Conservation (phyloP, 2,888 invertebrate genomes). For the Caenorhabditis japonica region DNA sequence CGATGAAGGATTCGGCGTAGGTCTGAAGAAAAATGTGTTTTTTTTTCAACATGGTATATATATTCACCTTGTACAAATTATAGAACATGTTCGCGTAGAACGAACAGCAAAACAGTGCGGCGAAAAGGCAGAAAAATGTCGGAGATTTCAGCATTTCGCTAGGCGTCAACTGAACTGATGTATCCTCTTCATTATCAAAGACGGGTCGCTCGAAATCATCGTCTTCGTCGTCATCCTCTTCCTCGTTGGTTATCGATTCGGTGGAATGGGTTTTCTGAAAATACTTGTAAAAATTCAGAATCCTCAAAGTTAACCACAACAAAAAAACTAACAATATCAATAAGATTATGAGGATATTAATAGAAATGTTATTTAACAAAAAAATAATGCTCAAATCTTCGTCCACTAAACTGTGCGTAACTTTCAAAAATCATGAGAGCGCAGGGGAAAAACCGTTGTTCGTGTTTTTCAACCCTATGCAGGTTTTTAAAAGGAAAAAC, state of each 20-base stretch:
- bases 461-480: too few relatives aligned
- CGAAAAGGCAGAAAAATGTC: constrained; percentile 73
- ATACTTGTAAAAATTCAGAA: not conserved
- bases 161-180: constrained; percentile 53
- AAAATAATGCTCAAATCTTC: too few relatives aligned
- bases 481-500: too few relatives aligned
- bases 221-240: constrained; percentile 28
- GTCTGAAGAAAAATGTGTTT: constrained; percentile 63
- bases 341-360: too few relatives aligned
- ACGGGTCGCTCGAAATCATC: constrained; percentile 32
- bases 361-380: too few relatives aligned
- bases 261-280: constrained; percentile 46
- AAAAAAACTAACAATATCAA: too few relatives aligned
- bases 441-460: too few relatives aligned
- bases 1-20: constrained; percentile 77
- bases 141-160: constrained; percentile 70
- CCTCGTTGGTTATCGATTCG: constrained; percentile 25
- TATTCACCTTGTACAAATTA: constrained; percentile 70
- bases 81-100: constrained; percentile 76
- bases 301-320: too few relatives aligned
- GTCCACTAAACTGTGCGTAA: too few relatives aligned
- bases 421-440: too few relatives aligned
- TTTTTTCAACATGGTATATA: constrained; percentile 2
- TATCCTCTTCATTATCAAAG: constrained; percentile 42
- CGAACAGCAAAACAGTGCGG: constrained; percentile 72